These are phyloP conservation scores for Pseudolaguvia tuberculata DNA, from an alignment of 2,113 vertebrate species.

Conservation along the genomic window DNA sequence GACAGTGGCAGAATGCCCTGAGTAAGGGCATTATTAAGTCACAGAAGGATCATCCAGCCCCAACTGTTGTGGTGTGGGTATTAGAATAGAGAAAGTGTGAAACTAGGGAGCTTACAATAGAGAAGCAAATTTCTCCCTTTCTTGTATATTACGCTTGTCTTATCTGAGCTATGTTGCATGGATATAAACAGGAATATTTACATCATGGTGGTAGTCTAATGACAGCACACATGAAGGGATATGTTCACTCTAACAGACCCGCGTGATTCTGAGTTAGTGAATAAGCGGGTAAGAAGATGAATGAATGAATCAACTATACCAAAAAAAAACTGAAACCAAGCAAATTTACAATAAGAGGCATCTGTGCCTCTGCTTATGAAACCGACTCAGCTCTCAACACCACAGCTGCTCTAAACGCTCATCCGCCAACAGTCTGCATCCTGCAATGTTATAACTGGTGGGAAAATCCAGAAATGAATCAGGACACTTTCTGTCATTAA, in stretches of 20 bases:
- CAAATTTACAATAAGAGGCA: background rate
- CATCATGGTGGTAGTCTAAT: conserved; percentile 2
- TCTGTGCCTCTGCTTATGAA: background rate
- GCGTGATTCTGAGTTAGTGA: too few species aligned
- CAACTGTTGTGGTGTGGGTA: conserved; percentile 23
- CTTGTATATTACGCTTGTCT: conserved; percentile 1
- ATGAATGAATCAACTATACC: background rate
- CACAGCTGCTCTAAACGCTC: conserved; percentile 30
- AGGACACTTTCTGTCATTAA: background rate
- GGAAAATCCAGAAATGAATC: background rate
- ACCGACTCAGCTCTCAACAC: conserved; percentile 7
- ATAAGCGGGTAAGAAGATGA: too few species aligned
- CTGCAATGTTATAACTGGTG: conserved; percentile 10
- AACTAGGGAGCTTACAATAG: background rate
- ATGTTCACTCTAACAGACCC: background rate
- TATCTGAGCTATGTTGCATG: conserved; percentile 5
- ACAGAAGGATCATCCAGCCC: conserved; percentile 35
- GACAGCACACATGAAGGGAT: conserved; percentile 11
- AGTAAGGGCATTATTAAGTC: conserved; percentile 36
- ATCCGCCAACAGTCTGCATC: conserved; percentile 20
- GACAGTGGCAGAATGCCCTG: conserved; percentile 30
- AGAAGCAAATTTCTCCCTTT: conserved; percentile 15
- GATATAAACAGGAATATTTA: conserved; percentile 33
- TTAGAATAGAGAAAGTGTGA: background rate
- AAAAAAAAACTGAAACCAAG: background rate